These are phyloP conservation scores for Equus quagga DNA, from an alignment of 2,113 vertebrate species.

Conservation along the genomic window DNA sequence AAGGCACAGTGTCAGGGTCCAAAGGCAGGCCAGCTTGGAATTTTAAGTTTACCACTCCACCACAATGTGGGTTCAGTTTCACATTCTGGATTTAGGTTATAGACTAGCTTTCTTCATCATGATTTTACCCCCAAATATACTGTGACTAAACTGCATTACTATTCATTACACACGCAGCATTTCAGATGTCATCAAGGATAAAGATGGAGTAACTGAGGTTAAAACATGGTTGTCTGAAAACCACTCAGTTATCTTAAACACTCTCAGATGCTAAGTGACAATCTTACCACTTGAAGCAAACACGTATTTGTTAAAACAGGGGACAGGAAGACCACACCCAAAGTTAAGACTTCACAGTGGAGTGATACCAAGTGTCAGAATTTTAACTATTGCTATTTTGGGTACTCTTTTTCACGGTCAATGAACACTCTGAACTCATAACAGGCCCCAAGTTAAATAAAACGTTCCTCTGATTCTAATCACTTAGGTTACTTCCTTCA, in stretches of 20 bases:
- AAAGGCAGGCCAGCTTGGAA: background rate
- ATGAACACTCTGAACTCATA: background rate
- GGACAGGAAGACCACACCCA: constrained; percentile 75
- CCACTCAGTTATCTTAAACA: background rate
- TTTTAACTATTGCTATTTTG: constrained; percentile 36
- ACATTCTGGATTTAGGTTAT: background rate
- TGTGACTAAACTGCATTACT: background rate
- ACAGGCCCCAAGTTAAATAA: background rate
- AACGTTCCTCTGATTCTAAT: background rate
- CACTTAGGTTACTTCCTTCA: background rate
- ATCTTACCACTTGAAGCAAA: background rate
- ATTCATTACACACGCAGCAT: background rate
- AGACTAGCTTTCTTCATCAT: background rate
- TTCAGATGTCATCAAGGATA: background rate
- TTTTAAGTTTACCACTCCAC: background rate
- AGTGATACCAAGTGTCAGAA: constrained; percentile 63
- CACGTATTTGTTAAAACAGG: background rate
- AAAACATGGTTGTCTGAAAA: background rate
- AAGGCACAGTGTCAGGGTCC: background rate
- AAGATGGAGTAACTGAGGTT: background rate
- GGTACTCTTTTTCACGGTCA: background rate
- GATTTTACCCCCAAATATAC: background rate
- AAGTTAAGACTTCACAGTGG: background rate
- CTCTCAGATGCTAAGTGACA: background rate
- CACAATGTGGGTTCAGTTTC: background rate